These are phyloP conservation scores for Zosterops lateralis DNA, from an alignment of 2,113 vertebrate species.

Conservation along the genomic window DNA sequence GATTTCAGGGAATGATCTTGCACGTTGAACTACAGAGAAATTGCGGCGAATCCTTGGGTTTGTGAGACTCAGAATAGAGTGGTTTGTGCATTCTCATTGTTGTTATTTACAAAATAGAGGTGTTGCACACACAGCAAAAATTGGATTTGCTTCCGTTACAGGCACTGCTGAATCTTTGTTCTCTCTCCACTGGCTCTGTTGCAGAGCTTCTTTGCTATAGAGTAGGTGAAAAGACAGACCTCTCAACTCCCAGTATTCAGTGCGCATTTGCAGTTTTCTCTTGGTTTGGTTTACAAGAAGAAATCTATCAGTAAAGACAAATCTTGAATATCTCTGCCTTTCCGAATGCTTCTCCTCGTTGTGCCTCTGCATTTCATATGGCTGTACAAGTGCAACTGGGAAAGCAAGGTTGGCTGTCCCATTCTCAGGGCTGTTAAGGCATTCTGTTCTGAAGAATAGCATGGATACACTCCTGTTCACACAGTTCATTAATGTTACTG, in stretches of 20 bases:
- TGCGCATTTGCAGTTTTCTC: not conserved
- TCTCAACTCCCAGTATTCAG: not conserved
- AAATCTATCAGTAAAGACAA: not conserved
- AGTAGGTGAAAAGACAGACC: not conserved
- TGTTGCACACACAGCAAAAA: not conserved
- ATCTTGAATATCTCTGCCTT: not conserved
- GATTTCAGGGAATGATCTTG: not conserved
- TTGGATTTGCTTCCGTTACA: not conserved
- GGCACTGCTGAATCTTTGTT: not conserved
- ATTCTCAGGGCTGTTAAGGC: not conserved
- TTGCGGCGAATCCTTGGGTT: not conserved
- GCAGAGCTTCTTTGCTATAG: not conserved
- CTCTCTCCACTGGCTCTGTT: accelerated
- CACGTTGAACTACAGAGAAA: not conserved
- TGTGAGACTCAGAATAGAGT: not conserved
- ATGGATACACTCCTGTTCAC: not conserved
- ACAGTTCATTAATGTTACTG: not conserved
- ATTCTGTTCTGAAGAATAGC: not conserved
- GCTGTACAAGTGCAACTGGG: not conserved
- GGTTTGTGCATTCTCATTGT: not conserved
- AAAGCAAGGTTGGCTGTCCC: not conserved
- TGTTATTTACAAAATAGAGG: not conserved
- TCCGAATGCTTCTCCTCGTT: not conserved
- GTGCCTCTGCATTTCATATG: not conserved
- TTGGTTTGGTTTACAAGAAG: not conserved